Evolutionary conservation across 2,113 vertebrate genomes (phyloP).

Genomic region (Laticauda colubrina): DNA sequence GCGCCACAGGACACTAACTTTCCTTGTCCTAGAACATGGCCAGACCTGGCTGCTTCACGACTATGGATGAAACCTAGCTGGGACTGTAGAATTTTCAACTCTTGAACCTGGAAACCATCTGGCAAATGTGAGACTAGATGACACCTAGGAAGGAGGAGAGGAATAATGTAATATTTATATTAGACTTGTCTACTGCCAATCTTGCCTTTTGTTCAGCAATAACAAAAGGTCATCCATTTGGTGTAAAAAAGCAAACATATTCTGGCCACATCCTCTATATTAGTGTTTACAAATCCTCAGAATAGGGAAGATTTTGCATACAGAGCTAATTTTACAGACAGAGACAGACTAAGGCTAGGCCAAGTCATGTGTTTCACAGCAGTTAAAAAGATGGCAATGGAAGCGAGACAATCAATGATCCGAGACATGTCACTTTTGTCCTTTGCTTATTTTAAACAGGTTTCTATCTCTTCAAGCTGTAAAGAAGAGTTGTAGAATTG

Average conservation of each 20-base stretch:
- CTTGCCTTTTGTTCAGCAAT: background rate
- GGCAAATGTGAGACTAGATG: constrained; percentile 73
- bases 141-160: constrained; percentile 71
- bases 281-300: background rate
- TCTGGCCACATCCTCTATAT: background rate
- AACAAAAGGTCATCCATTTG: no score
- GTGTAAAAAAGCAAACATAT: background rate
- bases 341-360: background rate
- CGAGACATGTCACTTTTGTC: background rate
- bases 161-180: background rate
- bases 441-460: background rate
- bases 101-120: constrained; percentile 71
- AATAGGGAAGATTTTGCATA: background rate
- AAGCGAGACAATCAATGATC: background rate
- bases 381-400: background rate
- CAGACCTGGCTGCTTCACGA: constrained; percentile 68
- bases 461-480: background rate
- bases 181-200: no score
- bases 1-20: constrained; percentile 86
- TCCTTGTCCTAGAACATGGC: constrained; percentile 54
- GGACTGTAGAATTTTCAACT: constrained; percentile 78
- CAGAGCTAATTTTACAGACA: background rate
- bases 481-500: background rate
- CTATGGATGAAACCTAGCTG: constrained; percentile 81
- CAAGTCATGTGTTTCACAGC: background rate